Evolutionary conservation across 2,888 invertebrate genomes (phyloP).

Genomic region (Platerodrilus igneus): DNA sequence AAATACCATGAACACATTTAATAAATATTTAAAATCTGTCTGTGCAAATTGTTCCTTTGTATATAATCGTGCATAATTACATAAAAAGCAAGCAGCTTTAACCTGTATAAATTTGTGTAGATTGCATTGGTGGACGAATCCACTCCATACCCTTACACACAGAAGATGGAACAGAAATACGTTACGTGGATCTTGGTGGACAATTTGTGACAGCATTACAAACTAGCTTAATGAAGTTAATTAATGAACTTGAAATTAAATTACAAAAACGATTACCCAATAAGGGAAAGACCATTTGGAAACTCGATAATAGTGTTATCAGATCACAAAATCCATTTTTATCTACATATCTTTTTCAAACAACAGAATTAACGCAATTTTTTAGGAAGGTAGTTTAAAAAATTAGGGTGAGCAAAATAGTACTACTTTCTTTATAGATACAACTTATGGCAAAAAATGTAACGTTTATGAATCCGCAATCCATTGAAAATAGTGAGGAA

Average conservation of each 20-base stretch:
- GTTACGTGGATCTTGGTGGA: conserved; percentile 31
- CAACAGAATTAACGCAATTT: conserved; percentile 22
- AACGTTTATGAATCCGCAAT: conserved; percentile 19
- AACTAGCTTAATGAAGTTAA: conserved; percentile 28
- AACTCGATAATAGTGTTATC: conserved; percentile 17
- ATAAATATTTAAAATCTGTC: no score
- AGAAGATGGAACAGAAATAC: conserved; percentile 8
- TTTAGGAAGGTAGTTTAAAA: conserved; percentile 20
- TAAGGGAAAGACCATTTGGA: conserved; percentile 28
- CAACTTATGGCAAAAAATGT: conserved; percentile 19
- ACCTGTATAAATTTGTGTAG: conserved; percentile 21
- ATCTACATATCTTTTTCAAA: conserved; percentile 14
- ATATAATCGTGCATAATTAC: no score
- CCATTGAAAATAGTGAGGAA: conserved; percentile 8
- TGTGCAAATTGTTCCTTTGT: no score
- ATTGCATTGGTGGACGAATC: conserved; percentile 33
- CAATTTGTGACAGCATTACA: conserved; percentile 34
- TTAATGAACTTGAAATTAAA: conserved; percentile 30
- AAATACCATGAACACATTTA: no score
- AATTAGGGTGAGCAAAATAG: no score
- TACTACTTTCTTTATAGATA: conserved; percentile 27
- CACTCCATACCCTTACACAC: conserved; percentile 25
- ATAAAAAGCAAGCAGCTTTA: no score
- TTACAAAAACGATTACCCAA: conserved; percentile 16
- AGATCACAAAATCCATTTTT: conserved; percentile 9